Evolutionary conservation across 2,888 invertebrate genomes (phyloP).

Genomic region (Lasioglossum malachurum): DNA sequence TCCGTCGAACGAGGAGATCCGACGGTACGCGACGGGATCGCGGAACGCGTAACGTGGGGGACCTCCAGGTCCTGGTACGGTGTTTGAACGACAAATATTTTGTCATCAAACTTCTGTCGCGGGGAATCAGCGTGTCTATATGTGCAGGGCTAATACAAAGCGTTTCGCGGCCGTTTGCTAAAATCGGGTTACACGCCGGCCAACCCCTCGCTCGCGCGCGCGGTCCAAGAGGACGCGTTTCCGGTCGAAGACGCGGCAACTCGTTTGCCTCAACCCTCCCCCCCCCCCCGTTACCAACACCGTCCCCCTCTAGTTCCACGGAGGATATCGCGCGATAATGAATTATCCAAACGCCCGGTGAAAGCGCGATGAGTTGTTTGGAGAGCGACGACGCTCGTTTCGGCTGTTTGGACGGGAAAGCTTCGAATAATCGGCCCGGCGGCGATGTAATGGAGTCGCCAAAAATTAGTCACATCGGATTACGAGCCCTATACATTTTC

Average conservation of each 20-base stretch:
- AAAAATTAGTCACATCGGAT: too few relatives aligned
- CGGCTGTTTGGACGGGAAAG: conserved; percentile 36
- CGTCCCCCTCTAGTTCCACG: neutral
- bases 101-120: conserved; percentile 84
- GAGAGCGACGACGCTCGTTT: conserved; percentile 22
- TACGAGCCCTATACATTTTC: too few relatives aligned
- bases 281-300: fast-evolving
- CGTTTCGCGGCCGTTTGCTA: conserved; percentile 83
- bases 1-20: conserved; percentile 55
- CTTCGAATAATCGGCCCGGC: conserved; percentile 14
- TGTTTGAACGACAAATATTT: conserved; percentile 85
- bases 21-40: conserved; percentile 32
- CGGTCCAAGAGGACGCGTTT: conserved; percentile 17
- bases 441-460: conserved; percentile 6
- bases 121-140: conserved; percentile 83
- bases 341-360: conserved; percentile 41
- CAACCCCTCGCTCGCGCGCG: neutral
- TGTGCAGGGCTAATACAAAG: conserved; percentile 84
- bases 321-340: conserved; percentile 45
- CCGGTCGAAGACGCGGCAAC: conserved; percentile 13
- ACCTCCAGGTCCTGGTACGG: conserved; percentile 80
- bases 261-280: neutral
- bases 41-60: conserved; percentile 60
- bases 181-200: conserved; percentile 79
- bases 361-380: conserved; percentile 34